phyloP scores from a whole-genome alignment of 2,888 invertebrate species.

The Xestia sexstrigata region DNA sequence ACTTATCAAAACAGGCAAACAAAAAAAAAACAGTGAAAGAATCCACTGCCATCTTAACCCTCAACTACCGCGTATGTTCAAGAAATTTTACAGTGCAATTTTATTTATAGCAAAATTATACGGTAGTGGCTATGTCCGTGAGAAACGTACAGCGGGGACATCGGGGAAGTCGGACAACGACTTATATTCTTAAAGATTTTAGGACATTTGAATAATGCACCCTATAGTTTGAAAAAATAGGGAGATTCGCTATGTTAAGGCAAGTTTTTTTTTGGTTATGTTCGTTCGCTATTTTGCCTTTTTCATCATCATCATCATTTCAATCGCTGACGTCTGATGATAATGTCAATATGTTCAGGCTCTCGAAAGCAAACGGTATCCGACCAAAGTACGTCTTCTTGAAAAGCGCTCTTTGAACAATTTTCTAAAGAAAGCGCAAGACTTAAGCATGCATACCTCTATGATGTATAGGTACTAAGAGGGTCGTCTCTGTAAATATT shows the following conservation, averaged over 20 bases:
- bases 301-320: no score
- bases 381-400: neutral
- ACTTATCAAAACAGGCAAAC: neutral
- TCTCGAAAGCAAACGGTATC: neutral
- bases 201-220: slow-evolving; percentile 70
- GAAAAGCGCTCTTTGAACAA: neutral
- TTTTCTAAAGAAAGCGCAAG: slow-evolving; percentile 14
- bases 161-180: slow-evolving; percentile 53
- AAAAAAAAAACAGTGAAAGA: slow-evolving; percentile 25
- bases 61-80: slow-evolving; percentile 71
- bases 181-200: slow-evolving; percentile 67
- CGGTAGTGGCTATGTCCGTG: slow-evolving; percentile 78
- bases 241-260: slow-evolving; percentile 46
- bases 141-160: slow-evolving; percentile 72
- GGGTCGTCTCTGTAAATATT: slow-evolving; percentile 84
- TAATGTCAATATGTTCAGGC: neutral
- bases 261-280: neutral
- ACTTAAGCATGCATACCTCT: slow-evolving; percentile 18
- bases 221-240: slow-evolving; percentile 60
- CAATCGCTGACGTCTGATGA: no score
- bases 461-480: slow-evolving; percentile 34
- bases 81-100: slow-evolving; percentile 87
- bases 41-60: slow-evolving; percentile 66
- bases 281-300: no score
- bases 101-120: slow-evolving; percentile 89